Conservation (phyloP, 1,140 invertebrate genomes). For the Caenorhabditis remanei region DNA sequence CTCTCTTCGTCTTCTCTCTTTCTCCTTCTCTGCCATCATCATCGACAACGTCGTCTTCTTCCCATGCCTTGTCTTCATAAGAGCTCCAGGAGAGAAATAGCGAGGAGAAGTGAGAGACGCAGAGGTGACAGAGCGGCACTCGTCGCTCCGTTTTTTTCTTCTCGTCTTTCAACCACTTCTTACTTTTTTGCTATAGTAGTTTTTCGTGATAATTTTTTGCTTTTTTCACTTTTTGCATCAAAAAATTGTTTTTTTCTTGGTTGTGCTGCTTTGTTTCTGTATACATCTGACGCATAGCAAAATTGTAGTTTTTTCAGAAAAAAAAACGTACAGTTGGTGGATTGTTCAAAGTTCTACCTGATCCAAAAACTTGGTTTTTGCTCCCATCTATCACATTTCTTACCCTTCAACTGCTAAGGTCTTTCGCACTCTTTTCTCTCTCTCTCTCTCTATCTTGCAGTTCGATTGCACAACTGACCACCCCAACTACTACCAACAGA, state of each 20-base stretch:
- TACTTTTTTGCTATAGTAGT: neutral
- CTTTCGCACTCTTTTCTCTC: neutral
- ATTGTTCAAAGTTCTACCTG: no score
- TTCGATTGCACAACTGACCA: constrained; percentile 45
- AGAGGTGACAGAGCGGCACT: neutral
- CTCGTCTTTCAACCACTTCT: neutral
- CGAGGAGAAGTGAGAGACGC: neutral
- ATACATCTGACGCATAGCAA: no score
- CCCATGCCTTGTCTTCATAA: neutral
- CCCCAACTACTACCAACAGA: neutral
- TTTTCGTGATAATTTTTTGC: no score
- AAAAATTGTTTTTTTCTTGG: no score
- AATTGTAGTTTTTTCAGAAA: no score
- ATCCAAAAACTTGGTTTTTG: no score
- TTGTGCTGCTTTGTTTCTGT: no score
- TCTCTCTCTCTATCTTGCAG: neutral
- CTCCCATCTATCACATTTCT: no score
- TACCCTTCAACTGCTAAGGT: constrained; percentile 1
- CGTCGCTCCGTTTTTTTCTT: neutral
- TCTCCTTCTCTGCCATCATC: neutral
- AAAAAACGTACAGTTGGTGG: no score
- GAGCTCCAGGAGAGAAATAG: neutral
- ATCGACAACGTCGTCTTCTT: neutral
- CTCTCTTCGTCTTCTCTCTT: neutral
- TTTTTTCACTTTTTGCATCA: no score